These are phyloP conservation scores for Popillia japonica DNA, from an alignment of 1,140 invertebrate genomes.

Conservation along the genomic window DNA sequence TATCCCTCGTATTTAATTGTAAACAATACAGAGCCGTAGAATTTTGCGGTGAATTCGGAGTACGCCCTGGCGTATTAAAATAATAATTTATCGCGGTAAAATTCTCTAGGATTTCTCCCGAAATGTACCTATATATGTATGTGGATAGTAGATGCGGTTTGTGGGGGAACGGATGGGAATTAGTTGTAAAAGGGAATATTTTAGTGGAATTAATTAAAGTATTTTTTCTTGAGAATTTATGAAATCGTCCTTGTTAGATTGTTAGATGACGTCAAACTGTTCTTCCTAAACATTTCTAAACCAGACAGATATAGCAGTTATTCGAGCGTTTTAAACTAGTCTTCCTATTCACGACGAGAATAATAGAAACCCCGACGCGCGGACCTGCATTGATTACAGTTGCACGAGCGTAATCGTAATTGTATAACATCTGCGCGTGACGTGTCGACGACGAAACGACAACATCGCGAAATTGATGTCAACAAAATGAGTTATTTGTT, in stretches of 20 bases:
- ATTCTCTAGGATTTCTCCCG: background rate
- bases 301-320: no score
- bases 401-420: background rate
- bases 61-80: background rate
- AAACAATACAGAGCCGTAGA: slow-evolving; percentile 5
- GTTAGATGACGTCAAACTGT: no score
- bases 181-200: no score
- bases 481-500: slow-evolving; percentile 10
- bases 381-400: background rate
- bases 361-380: no score
- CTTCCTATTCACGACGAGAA: no score
- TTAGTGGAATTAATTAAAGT: no score
- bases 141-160: background rate
- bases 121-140: no score
- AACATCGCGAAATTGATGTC: slow-evolving; percentile 5
- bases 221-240: no score
- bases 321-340: no score
- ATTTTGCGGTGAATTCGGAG: slow-evolving; percentile 8
- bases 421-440: background rate
- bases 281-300: no score
- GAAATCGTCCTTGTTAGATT: no score
- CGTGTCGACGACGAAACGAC: background rate
- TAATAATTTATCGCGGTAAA: slow-evolving; percentile 26
- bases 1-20: slow-evolving; percentile 34
- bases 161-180: background rate